These are phyloP conservation scores for Myrmecobius fasciatus DNA, from an alignment of 2,113 vertebrate genomes.

Conservation along the genomic window DNA sequence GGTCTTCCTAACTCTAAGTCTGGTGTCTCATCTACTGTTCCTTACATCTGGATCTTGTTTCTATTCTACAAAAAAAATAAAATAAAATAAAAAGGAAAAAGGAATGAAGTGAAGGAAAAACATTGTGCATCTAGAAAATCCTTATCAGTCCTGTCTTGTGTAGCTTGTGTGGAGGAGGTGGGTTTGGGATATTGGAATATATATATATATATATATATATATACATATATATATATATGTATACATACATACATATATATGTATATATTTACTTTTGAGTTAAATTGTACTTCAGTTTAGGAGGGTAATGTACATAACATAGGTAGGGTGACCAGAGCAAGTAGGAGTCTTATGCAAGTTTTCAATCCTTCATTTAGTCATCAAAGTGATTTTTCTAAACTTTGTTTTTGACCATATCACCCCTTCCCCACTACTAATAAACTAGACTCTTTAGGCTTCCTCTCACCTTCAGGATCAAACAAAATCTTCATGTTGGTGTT, in stretches of 20 bases:
- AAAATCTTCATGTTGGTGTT: too few relatives aligned
- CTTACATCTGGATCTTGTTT: background rate
- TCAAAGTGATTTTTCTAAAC: too few relatives aligned
- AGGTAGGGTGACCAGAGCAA: background rate
- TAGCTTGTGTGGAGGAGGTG: background rate
- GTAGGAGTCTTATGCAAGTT: background rate
- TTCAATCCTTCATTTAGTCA: background rate
- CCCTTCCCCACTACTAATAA: too few relatives aligned
- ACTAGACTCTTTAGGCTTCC: too few relatives aligned
- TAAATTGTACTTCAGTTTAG: background rate
- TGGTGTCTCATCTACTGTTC: background rate
- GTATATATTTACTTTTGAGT: background rate
- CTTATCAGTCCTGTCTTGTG: constrained; percentile 13
- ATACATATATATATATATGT: too few relatives aligned
- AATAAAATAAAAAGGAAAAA: background rate
- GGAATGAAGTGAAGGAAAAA: background rate
- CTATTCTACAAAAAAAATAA: background rate
- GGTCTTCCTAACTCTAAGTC: background rate
- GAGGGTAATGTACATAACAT: background rate
- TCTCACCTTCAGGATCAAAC: too few relatives aligned
- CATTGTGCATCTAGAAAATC: background rate
- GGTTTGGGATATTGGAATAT: background rate
- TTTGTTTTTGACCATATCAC: too few relatives aligned
- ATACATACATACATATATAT: too few relatives aligned
- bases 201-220: too few relatives aligned